These are phyloP conservation scores for Urocynchramus pylzowi DNA, from an alignment of 2,113 vertebrate genomes.

Conservation along the genomic window DNA sequence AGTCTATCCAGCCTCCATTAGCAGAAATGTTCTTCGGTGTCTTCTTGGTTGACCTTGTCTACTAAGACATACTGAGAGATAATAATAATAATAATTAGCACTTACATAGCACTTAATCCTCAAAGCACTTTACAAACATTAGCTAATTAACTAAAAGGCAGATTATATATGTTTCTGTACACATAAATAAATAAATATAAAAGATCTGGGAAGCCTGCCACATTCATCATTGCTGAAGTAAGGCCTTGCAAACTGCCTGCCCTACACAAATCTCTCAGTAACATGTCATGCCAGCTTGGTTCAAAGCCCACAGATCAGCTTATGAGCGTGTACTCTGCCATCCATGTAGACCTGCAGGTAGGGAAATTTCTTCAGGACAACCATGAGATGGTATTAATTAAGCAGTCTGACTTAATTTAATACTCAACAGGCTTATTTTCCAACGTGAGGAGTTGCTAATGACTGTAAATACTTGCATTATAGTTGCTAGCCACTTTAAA, in stretches of 20 bases:
- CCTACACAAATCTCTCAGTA: not conserved
- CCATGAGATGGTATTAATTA: conserved; percentile 19
- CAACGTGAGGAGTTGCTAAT: conserved; percentile 14
- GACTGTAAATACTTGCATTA: conserved; percentile 26
- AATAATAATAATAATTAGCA: conserved; percentile 53
- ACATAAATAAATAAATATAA: conserved; percentile 26
- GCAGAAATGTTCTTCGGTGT: not conserved
- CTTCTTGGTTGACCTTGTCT: conserved; percentile 38
- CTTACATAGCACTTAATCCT: conserved; percentile 48
- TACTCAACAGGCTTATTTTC: conserved; percentile 46
- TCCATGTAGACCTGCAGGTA: not conserved
- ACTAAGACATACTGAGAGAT: not conserved
- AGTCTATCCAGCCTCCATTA: not conserved
- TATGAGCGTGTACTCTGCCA: not conserved
- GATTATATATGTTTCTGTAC: conserved; percentile 27
- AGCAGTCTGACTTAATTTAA: conserved; percentile 39
- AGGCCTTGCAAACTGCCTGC: not conserved
- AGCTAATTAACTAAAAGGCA: conserved; percentile 57
- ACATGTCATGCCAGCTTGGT: not conserved
- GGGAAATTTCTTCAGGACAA: not conserved
- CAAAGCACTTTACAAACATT: conserved; percentile 52
- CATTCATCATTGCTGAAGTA: not conserved
- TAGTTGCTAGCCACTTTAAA: conserved; percentile 8
- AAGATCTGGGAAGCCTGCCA: conserved; percentile 41
- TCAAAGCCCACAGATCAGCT: not conserved